Conservation (phyloP, 2,113 vertebrate genomes). For the Tamias sibiricus region DNA sequence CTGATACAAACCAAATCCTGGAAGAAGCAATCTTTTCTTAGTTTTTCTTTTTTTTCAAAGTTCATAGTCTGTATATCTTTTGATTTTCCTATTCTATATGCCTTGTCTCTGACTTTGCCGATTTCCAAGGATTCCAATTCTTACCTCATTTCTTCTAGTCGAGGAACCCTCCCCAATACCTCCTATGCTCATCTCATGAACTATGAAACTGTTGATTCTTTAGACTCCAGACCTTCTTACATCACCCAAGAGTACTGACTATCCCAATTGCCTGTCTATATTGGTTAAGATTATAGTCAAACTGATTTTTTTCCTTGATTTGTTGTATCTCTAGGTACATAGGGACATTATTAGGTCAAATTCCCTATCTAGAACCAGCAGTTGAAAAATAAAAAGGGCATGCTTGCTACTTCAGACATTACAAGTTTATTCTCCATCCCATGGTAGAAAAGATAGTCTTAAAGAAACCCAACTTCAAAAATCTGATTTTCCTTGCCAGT, state of each 20-base stretch:
- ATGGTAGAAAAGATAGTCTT: constrained; percentile 34
- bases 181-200: neutral
- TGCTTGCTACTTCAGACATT: neutral
- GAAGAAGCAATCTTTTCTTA: constrained; percentile 18
- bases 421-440: neutral
- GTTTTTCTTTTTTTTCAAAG: constrained; percentile 15
- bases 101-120: constrained; percentile 38
- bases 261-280: neutral
- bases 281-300: constrained; percentile 16
- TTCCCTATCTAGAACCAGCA: neutral
- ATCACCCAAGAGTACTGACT: neutral
- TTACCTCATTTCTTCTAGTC: neutral
- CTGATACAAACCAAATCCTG: neutral
- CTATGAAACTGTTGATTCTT: neutral
- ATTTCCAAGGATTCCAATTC: neutral
- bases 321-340: constrained; percentile 19
- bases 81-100: constrained; percentile 20
- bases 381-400: neutral
- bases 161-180: neutral
- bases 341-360: neutral
- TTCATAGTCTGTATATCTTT: neutral
- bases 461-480: constrained; percentile 47
- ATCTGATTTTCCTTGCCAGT: constrained; percentile 7
- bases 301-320: constrained; percentile 18
- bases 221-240: neutral